Evolutionary conservation across 2,113 vertebrate species (phyloP).

Genomic region (Pimephales promelas): DNA sequence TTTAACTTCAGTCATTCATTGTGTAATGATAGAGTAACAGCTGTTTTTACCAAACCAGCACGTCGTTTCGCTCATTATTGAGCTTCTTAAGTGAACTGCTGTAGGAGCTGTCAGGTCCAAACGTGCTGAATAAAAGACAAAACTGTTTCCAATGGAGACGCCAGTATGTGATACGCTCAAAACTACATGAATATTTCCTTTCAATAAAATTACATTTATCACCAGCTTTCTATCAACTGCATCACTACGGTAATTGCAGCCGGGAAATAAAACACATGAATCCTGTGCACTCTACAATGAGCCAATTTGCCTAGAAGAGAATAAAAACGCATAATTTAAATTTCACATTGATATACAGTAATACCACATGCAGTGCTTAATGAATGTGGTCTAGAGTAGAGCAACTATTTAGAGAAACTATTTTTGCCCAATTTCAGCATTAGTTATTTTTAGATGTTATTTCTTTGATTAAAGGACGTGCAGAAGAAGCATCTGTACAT

Average conservation of each 20-base stretch:
- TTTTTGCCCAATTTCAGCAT: neutral
- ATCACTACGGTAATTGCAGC: neutral
- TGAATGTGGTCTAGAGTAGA: neutral
- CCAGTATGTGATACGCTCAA: neutral
- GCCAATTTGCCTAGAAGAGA: neutral
- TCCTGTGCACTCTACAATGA: neutral
- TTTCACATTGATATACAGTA: neutral
- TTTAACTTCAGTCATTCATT: neutral
- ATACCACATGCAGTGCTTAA: neutral
- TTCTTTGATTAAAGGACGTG: neutral
- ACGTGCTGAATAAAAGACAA: neutral
- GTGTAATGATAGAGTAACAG: neutral
- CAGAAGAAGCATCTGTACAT: neutral
- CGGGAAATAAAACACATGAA: neutral
- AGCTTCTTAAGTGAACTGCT: neutral
- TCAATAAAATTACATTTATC: neutral
- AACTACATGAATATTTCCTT: neutral
- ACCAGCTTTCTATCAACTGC: neutral
- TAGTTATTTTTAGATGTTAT: neutral
- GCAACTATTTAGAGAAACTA: neutral
- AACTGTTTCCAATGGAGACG: neutral
- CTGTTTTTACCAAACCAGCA: neutral
- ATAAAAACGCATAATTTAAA: neutral
- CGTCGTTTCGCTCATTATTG: neutral
- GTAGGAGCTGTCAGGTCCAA: constrained; percentile 15